Conservation (phyloP, 2,888 invertebrate genomes). For the Axea sp. region DNA sequence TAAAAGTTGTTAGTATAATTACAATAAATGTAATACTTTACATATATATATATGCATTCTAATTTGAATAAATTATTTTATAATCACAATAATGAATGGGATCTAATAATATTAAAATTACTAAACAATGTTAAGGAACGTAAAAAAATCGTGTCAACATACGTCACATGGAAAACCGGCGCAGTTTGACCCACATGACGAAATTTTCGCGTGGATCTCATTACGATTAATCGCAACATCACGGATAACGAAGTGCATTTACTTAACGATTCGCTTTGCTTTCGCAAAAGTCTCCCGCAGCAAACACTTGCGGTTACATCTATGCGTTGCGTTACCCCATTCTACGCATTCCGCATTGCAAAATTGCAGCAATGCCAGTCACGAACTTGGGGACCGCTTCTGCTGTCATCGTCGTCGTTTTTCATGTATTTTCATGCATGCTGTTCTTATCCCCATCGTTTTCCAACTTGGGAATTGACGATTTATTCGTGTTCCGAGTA, state of each 20-base stretch:
- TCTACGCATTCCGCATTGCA: slow-evolving; percentile 69
- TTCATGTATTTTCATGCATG: slow-evolving; percentile 11
- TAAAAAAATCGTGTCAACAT: slow-evolving; percentile 7
- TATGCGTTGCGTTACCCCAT: slow-evolving; percentile 67
- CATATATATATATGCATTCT: too few species aligned
- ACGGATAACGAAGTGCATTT: slow-evolving; percentile 33
- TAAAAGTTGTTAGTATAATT: too few species aligned
- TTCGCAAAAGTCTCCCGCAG: slow-evolving; percentile 65
- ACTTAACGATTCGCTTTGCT: slow-evolving; percentile 51
- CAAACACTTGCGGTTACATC: slow-evolving; percentile 60
- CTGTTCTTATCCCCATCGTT: too few species aligned
- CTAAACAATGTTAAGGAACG: slow-evolving; percentile 12
- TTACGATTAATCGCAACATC: slow-evolving; percentile 50
- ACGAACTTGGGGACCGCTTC: slow-evolving; percentile 62
- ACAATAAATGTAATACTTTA: too few species aligned
- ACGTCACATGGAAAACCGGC: slow-evolving; percentile 21
- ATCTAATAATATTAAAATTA: slow-evolving; percentile 1
- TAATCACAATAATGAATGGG: too few species aligned
- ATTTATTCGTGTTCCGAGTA: slow-evolving; percentile 17
- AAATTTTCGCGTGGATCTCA: slow-evolving; percentile 51
- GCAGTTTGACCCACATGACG: slow-evolving; percentile 53
- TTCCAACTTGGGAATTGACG: slow-evolving; percentile 25
- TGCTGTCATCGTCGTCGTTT: slow-evolving; percentile 15
- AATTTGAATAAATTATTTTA: too few species aligned
- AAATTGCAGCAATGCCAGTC: slow-evolving; percentile 56